Conservation (phyloP, 1,140 invertebrate genomes). For the Drosophila malerkotliana region DNA sequence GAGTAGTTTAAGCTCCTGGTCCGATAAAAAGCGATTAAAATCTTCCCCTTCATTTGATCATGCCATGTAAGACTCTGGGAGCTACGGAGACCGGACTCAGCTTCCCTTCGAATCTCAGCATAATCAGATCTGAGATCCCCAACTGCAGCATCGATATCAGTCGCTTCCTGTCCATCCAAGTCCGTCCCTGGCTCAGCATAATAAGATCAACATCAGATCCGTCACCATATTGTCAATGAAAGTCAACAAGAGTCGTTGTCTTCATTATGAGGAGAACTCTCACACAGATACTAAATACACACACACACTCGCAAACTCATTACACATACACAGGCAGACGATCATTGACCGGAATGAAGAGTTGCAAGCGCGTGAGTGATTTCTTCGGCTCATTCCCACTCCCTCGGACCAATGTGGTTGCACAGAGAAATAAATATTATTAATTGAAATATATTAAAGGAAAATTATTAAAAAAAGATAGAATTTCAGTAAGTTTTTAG, state of each 20-base stretch:
- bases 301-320: slow-evolving; percentile 11
- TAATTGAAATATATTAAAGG: not conserved
- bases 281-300: slow-evolving; percentile 17
- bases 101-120: slow-evolving; percentile 11
- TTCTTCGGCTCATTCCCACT: slow-evolving; percentile 33
- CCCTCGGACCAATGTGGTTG: slow-evolving; percentile 1
- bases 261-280: slow-evolving; percentile 64
- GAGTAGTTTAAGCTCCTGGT: slow-evolving; percentile 1
- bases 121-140: slow-evolving; percentile 29
- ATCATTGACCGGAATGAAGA: slow-evolving; percentile 66
- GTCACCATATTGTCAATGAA: slow-evolving; percentile 65
- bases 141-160: slow-evolving; percentile 25
- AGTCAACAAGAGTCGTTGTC: slow-evolving; percentile 73
- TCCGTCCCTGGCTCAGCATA: slow-evolving; percentile 32
- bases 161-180: slow-evolving; percentile 36
- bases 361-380: slow-evolving; percentile 64
- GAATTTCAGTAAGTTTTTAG: not conserved
- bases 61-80: slow-evolving; percentile 16
- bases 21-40: slow-evolving; percentile 7
- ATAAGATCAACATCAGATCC: slow-evolving; percentile 57
- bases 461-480: not conserved
- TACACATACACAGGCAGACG: slow-evolving; percentile 24
- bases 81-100: no score
- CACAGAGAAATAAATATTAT: not conserved
- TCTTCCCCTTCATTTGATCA: slow-evolving; percentile 31